A percentile compares a stretch with the other conserved stretches of the same genome.
These are phyloP conservation scores for Peromyscus nudipes DNA, from an alignment of 2,797 vertebrate genomes.

Conservation along the genomic window DNA sequence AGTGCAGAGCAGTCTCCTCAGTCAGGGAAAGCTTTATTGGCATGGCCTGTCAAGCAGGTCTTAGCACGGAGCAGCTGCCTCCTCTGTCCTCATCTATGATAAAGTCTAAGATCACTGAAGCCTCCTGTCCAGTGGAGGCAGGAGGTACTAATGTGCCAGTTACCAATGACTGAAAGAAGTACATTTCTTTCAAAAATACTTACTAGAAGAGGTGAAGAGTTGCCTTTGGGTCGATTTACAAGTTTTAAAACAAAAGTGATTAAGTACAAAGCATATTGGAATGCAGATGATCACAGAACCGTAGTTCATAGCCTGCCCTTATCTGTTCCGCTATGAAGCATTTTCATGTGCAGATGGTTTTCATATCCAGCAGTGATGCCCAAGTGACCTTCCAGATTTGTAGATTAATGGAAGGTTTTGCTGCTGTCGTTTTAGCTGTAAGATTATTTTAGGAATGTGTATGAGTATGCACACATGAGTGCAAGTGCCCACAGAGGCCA, in stretches of 20 bases:
- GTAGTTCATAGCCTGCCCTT: too few relatives aligned
- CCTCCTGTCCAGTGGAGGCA: background rate
- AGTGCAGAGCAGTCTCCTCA: slow-evolving; percentile 1
- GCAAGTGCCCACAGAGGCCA: background rate
- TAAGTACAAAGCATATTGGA: background rate
- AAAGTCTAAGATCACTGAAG: background rate
- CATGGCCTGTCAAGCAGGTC: background rate
- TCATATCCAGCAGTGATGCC: background rate
- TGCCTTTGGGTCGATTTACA: slow-evolving; percentile 72
- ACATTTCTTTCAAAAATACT: slow-evolving; percentile 76
- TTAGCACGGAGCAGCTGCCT: background rate
- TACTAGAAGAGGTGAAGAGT: slow-evolving; percentile 72
- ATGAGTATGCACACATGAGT: background rate
- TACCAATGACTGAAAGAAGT: slow-evolving; percentile 75
- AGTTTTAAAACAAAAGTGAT: slow-evolving; percentile 70
- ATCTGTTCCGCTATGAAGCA: background rate
- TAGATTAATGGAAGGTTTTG: background rate
- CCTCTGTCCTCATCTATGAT: background rate
- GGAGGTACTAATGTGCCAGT: slow-evolving; percentile 77
- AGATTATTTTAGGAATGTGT: background rate
- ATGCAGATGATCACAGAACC: background rate
- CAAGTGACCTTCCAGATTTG: slow-evolving; percentile 24
- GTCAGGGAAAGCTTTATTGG: slow-evolving; percentile 48
- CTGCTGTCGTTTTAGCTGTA: background rate
- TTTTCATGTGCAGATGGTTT: slow-evolving; percentile 29